phyloP scores from a whole-genome alignment of 2,113 vertebrate species.

The Orthonyx spaldingii region DNA sequence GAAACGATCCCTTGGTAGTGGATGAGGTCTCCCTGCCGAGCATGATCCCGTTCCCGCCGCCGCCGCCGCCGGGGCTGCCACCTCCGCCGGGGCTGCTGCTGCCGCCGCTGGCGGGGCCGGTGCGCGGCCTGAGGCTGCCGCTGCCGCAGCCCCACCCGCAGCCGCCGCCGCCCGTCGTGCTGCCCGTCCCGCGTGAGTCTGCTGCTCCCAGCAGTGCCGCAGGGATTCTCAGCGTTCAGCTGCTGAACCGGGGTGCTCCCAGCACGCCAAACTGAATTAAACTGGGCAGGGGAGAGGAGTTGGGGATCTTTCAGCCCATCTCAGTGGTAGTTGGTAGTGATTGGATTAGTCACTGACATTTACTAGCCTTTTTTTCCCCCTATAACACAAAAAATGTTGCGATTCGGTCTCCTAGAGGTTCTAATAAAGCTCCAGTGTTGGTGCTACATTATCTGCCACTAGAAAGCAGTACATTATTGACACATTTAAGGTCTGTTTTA shows the following conservation, averaged over 20 bases:
- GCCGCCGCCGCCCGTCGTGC: constrained; percentile 86
- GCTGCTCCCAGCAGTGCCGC: too few relatives aligned
- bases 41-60: constrained; percentile 95
- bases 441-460: background rate
- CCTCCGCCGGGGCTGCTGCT: constrained; percentile 80
- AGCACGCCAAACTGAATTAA: rapidly evolving
- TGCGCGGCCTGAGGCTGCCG: constrained; percentile 78
- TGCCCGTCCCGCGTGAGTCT: constrained; percentile 87
- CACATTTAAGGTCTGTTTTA: background rate
- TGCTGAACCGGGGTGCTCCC: rapidly evolving
- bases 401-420: background rate
- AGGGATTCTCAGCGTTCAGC: background rate
- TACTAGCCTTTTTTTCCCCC: background rate
- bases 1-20: constrained; percentile 90
- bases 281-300: rapidly evolving
- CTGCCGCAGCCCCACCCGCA: constrained; percentile 83
- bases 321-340: background rate
- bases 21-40: constrained; percentile 92
- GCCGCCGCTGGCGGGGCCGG: constrained; percentile 76
- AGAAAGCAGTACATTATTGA: background rate
- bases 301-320: background rate
- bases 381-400: background rate
- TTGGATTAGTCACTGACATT: background rate
- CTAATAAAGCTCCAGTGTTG: background rate
- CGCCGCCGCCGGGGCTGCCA: constrained; percentile 81